phyloP scores from a whole-genome alignment of 2,888 invertebrate genomes.

The Agrotis exclamationis region DNA sequence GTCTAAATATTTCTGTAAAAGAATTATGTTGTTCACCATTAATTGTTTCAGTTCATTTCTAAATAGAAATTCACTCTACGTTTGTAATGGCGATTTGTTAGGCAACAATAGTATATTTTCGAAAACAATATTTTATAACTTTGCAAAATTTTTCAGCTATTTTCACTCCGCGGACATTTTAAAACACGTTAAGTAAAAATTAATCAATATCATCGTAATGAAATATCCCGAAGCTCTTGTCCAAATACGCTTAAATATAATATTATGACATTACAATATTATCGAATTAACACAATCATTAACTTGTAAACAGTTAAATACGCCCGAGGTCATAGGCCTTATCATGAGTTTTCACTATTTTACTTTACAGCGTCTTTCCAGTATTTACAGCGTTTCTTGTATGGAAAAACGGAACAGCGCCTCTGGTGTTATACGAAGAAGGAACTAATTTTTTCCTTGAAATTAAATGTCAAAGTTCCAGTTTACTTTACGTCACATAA shows the following conservation, averaged over 20 bases:
- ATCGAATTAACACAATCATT: slow-evolving; percentile 44
- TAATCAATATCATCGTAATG: slow-evolving; percentile 3
- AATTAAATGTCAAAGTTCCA: too few relatives aligned
- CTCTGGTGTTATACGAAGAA: too few relatives aligned
- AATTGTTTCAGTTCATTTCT: neutral
- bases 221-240: slow-evolving; percentile 12
- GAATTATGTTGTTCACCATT: neutral
- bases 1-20: neutral
- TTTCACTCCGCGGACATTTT: slow-evolving; percentile 4
- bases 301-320: slow-evolving; percentile 18
- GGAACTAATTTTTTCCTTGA: too few relatives aligned
- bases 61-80: neutral
- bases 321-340: too few relatives aligned
- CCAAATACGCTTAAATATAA: slow-evolving; percentile 18
- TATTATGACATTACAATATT: slow-evolving; percentile 32
- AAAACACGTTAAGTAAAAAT: slow-evolving; percentile 12
- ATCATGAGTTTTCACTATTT: too few relatives aligned
- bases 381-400: too few relatives aligned
- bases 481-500: too few relatives aligned
- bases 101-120: neutral
- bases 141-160: neutral
- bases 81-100: too few relatives aligned
- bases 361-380: too few relatives aligned
- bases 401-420: too few relatives aligned
- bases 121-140: neutral